These are phyloP conservation scores for Calyptomena viridis DNA, from an alignment of 2,113 vertebrate species.

Conservation along the genomic window DNA sequence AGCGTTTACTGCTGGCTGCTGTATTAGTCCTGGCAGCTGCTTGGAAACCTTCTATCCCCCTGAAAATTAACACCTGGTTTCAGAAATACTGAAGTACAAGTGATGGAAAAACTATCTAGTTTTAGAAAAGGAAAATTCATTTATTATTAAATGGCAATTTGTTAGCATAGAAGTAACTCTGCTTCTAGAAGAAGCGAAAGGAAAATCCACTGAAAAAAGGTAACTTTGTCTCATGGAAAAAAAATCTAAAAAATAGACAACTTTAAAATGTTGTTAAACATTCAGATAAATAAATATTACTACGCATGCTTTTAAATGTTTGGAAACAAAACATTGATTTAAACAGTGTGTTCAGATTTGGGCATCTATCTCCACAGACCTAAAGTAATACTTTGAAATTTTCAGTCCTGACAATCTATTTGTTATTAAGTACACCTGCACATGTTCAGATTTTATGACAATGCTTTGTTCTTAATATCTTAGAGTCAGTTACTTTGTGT, in stretches of 20 bases:
- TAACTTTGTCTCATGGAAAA: background rate
- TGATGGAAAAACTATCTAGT: constrained; percentile 51
- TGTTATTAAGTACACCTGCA: background rate
- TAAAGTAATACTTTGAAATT: background rate
- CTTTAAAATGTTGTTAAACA: background rate
- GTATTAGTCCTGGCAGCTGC: constrained; percentile 62
- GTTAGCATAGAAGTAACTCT: background rate
- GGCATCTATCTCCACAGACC: background rate
- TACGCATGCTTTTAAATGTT: background rate
- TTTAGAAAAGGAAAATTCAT: background rate
- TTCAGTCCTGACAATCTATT: background rate
- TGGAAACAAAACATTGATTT: background rate
- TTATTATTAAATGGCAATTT: constrained; percentile 12
- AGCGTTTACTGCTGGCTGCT: constrained; percentile 61
- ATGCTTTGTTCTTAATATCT: background rate
- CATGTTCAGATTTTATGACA: background rate
- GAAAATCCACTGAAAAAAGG: background rate
- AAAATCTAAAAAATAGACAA: background rate
- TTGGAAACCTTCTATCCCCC: constrained; percentile 61
- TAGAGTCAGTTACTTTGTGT: background rate
- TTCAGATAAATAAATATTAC: background rate
- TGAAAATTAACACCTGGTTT: constrained; percentile 72
- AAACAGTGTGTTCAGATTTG: background rate
- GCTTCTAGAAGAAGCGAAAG: background rate
- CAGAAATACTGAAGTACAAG: constrained; percentile 43